phyloP scores from a whole-genome alignment of 2,113 vertebrate genomes.

The Tyrannus savana region DNA sequence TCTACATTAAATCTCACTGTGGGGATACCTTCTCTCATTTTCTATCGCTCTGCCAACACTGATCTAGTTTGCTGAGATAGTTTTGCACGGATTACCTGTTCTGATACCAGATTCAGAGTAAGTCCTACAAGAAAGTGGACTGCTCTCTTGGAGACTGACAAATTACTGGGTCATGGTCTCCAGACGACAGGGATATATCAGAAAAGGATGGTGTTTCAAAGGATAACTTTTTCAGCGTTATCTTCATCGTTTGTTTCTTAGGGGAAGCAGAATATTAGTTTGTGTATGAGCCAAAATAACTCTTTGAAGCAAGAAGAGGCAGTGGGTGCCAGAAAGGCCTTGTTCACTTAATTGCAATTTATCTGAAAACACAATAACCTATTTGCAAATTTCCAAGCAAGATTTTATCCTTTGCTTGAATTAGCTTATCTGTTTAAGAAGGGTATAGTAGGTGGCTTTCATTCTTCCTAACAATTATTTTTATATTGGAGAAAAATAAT shows the following conservation, averaged over 20 bases:
- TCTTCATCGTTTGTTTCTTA: neutral
- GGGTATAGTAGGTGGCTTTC: neutral
- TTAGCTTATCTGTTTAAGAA: neutral
- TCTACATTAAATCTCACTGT: neutral
- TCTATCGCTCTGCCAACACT: neutral
- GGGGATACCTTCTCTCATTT: neutral
- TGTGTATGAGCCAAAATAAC: neutral
- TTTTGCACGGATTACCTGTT: neutral
- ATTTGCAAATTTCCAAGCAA: neutral
- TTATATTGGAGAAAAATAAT: neutral
- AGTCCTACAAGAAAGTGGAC: neutral
- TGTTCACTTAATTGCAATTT: neutral
- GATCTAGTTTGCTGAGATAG: neutral
- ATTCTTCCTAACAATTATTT: neutral
- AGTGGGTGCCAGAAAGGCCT: neutral
- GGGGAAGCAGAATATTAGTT: neutral
- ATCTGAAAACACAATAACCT: neutral
- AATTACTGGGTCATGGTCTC: neutral
- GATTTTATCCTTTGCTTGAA: neutral
- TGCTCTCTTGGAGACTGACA: neutral
- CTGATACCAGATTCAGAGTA: neutral
- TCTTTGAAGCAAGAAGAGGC: neutral
- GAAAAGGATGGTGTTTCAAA: neutral
- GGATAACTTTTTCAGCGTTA: neutral
- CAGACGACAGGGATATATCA: neutral